A percentile compares a stretch with the other conserved stretches of the same genome.
Evolutionary conservation across 2,888 invertebrate genomes (phyloP).

Genomic region (Drosophila anceps): DNA sequence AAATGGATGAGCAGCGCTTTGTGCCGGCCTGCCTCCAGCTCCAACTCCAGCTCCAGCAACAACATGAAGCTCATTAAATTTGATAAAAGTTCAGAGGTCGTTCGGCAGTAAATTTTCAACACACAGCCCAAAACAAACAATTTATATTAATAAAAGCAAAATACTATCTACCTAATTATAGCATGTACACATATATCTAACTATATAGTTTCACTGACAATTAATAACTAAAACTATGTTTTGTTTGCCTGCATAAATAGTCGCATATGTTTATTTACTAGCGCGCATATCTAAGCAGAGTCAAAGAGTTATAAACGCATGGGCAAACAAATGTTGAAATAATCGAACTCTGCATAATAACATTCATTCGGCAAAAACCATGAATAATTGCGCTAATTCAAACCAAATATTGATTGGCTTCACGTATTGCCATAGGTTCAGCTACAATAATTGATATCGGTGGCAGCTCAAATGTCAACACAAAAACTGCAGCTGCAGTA

Average conservation of each 20-base stretch:
- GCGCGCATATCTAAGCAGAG: conserved; percentile 7
- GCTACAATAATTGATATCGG: conserved; percentile 14
- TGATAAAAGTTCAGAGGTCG: conserved; percentile 54
- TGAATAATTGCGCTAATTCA: conserved; percentile 38
- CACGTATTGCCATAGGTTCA: conserved; percentile 3
- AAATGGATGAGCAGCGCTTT: conserved; percentile 45
- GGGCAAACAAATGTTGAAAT: conserved; percentile 21
- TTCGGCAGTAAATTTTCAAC: conserved; percentile 29
- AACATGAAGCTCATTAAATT: conserved; percentile 44
- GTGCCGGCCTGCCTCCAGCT: not conserved
- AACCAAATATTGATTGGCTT: conserved; percentile 42
- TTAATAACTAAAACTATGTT: conserved; percentile 32
- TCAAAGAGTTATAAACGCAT: not conserved
- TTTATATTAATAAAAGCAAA: conserved; percentile 19
- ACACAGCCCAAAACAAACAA: conserved; percentile 23
- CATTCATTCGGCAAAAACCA: conserved; percentile 18
- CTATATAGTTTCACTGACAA: conserved; percentile 23
- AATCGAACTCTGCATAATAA: conserved; percentile 32
- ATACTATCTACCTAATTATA: conserved; percentile 16
- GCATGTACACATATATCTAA: conserved; percentile 8
- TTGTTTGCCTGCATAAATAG: conserved; percentile 31
- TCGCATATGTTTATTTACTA: conserved; percentile 8
- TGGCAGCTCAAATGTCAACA: conserved; percentile 2
- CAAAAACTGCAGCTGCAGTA: not conserved
- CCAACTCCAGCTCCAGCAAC: not conserved